Evolutionary conservation across 2,797 vertebrate genomes (phyloP), one percentile per base, ranked within the genome.

Genomic region (Varecia variegata): DNA sequence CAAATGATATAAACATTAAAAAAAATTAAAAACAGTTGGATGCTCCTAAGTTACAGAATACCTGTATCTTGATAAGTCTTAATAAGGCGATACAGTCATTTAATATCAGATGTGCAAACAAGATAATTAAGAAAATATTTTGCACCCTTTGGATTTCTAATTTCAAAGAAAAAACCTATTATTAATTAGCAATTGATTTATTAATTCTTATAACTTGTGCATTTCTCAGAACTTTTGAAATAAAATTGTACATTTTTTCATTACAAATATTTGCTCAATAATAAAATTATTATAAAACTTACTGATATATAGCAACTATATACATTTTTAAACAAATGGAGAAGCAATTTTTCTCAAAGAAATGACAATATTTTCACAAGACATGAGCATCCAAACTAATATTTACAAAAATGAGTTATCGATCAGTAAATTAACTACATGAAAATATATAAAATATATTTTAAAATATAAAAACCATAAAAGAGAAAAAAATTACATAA

Each of bases 261-360:
- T 54, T 90, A 82, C 18, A 88, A 92, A 90, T 87, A 81, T 38
- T 30, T 92, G 35, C 73, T 86, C 47, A 95, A 95, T 35, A 96
- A 74, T 32, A 93, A 92, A 88, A 82, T 76, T 70, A 93, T 38
- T 81, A 79, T 88, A 80, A 83, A 96, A 77, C 18, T 40, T 76
- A 45, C 18, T 84, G 74, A 76, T 70, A 80, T 7, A 84, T 5
- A 88, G 14, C 7, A 80, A 91, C 52, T 81, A 67, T 3, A 62
- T 18, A 47, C 32, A 80, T 73, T 89, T 96, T 91, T 43, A 93
- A 93, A 88, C 12, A 85, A 93, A 91, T 56, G 23, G 15, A 89
- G 85, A 62, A 71, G 45, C 45, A 96, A 77, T 71, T 82, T 95
- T 73, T 90, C 40, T 74, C 8, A 62, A 93, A 95, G 56, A 96